Evolutionary conservation across 2,113 vertebrate genomes (phyloP).

Genomic region (Gila orcuttii): DNA sequence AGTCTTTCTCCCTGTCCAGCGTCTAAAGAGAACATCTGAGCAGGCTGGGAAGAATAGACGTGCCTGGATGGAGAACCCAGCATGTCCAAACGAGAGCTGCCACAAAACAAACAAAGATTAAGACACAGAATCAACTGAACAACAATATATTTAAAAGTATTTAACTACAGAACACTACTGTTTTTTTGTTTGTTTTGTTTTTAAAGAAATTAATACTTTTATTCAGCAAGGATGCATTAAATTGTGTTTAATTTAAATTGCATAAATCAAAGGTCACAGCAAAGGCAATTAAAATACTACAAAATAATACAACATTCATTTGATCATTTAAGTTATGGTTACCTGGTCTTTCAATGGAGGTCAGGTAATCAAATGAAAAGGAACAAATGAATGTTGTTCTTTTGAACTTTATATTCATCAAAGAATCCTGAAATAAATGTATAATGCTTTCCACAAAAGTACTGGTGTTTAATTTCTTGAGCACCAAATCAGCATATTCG

Average conservation of each 20-base stretch:
- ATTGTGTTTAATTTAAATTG: background rate
- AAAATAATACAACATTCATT: background rate
- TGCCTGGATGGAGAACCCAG: constrained; percentile 92
- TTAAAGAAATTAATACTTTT: background rate
- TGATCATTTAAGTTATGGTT: too few species aligned
- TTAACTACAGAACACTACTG: background rate
- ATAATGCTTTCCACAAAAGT: too few species aligned
- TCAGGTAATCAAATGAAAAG: too few species aligned
- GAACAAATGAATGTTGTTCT: too few species aligned
- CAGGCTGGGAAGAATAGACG: constrained; percentile 93
- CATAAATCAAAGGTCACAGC: background rate
- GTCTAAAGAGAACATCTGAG: constrained; percentile 96
- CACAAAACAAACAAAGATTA: constrained; percentile 21
- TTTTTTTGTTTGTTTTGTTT: background rate
- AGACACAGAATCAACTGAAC: background rate
- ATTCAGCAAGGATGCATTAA: background rate
- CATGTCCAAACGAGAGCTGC: constrained; percentile 91
- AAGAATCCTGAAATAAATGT: too few species aligned
- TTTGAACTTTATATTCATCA: too few species aligned
- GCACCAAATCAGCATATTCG: background rate
- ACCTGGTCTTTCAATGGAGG: too few species aligned
- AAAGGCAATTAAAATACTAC: background rate
- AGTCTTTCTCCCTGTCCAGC: constrained; percentile 83
- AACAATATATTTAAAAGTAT: background rate
- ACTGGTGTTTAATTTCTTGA: background rate